phyloP scores from a whole-genome alignment of 1,140 invertebrate genomes.

The Brachystomella parvula region DNA sequence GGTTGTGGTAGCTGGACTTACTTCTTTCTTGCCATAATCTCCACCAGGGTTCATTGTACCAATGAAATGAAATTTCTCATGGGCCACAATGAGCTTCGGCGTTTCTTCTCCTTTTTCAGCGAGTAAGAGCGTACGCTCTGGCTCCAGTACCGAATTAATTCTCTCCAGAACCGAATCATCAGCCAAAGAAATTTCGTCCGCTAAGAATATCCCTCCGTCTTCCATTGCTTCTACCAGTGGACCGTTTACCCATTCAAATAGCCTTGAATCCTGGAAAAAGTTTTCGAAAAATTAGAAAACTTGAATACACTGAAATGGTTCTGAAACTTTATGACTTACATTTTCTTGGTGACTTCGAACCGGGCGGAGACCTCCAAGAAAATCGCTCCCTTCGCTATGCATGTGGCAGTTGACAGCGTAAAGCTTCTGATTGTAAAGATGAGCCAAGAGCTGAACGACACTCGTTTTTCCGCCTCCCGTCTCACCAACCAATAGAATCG shows the following conservation, averaged over 20 bases:
- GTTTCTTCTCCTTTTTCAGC: constrained; percentile 70
- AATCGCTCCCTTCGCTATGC: constrained; percentile 96
- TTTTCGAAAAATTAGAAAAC: not conserved
- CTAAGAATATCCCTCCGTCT: constrained; percentile 76
- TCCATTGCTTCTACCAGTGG: constrained; percentile 87
- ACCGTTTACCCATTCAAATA: constrained; percentile 98
- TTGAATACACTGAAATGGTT: constrained; percentile 10
- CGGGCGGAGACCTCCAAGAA: constrained; percentile 89
- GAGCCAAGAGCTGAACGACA: constrained; percentile 79
- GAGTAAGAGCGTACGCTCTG: constrained; percentile 79
- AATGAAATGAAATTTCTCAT: constrained; percentile 76
- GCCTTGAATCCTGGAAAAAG: constrained; percentile 42
- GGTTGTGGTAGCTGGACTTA: too few species aligned
- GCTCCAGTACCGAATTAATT: constrained; percentile 92
- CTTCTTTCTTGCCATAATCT: constrained; percentile 98
- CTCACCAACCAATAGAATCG: constrained; percentile 90
- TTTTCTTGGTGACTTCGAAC: constrained; percentile 53
- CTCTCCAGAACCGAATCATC: constrained; percentile 97
- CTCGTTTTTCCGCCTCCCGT: constrained; percentile 99
- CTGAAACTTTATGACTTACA: constrained; percentile 26
- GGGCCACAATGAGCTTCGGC: constrained; percentile 58
- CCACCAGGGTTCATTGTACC: constrained; percentile 99
- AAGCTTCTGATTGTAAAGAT: constrained; percentile 56
- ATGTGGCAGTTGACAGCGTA: constrained; percentile 93
- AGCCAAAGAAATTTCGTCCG: constrained; percentile 98